Evolutionary conservation across 2,888 invertebrate genomes (phyloP), one percentile per base, ranked within the genome.

Genomic region (Xanthia togata): DNA sequence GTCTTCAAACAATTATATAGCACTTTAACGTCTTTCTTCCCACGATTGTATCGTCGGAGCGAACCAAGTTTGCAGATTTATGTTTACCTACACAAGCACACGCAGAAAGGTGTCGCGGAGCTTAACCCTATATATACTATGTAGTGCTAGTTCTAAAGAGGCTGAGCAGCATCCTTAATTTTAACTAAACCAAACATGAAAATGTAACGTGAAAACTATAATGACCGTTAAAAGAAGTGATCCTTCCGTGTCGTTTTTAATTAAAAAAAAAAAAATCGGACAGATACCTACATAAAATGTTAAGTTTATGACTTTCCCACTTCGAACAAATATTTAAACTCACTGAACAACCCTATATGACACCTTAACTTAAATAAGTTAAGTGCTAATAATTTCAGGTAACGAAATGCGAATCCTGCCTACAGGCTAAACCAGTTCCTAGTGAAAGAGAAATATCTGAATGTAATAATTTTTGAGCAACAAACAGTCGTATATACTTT

Each of bases 11-110:
- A 94, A 95, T 95, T 94, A 94, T 92, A 91, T 92, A 90, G 91
- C 91, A 91, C 91, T 93, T 93, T 91, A 93, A 93, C 92, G 92
- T 93, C 90, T 93, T 90, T 91, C 92, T 95, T 95, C 95, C 93
- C 96, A 95, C 96, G 93, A 95, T 94, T 92, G 91, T 94, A 93
- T 93, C 93, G 91, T 90, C 70, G 65, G 73, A 91, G 90, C 88
- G 88, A 90, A 90, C 90, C 89, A 89, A 92, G 91, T 92, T 93
- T 92, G 91, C 92, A 92, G 91, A 93, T 93, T 93, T 93, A 93
- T 93, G 92, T 91, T 92, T 91, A 91, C 92, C 92, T 92, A 90
- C 76, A 82, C 80, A 78, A 82, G 76, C 85, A 74, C 82, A 84
- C 69, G 71, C 73, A 67, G 76, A 77, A 82, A 79, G 82, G 79